phyloP scores from a whole-genome alignment of 2,888 invertebrate genomes.

The Brenthis hecate region DNA sequence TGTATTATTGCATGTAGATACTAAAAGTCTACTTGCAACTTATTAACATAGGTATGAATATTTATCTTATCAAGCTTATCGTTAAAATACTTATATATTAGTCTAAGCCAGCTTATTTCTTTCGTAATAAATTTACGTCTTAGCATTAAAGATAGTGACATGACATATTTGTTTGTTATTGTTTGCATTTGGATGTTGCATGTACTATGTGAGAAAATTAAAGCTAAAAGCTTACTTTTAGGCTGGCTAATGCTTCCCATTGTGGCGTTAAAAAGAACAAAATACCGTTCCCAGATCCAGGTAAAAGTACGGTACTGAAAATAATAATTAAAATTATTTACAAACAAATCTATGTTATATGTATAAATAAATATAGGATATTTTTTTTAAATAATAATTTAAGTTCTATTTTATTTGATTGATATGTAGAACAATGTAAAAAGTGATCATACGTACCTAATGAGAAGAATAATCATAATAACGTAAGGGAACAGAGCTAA shows the following conservation, averaged over 20 bases:
- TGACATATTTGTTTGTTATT: too few species aligned
- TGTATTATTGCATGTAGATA: neutral
- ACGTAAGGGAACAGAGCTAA: conserved; percentile 93
- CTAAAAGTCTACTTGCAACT: neutral
- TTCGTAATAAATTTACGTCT: neutral
- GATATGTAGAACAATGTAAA: neutral
- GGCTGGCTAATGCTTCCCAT: conserved; percentile 87
- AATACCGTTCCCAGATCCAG: conserved; percentile 89
- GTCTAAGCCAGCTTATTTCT: neutral
- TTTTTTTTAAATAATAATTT: too few species aligned
- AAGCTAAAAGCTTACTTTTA: conserved; percentile 74
- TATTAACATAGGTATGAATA: too few species aligned
- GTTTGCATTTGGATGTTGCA: neutral
- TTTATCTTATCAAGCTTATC: too few species aligned
- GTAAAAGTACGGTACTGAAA: conserved; percentile 83
- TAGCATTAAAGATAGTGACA: neutral
- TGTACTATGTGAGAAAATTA: neutral
- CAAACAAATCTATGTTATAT: neutral
- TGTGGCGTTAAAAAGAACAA: conserved; percentile 90
- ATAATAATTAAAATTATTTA: neutral
- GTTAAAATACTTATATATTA: too few species aligned
- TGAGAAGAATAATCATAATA: conserved; percentile 87
- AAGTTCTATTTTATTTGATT: too few species aligned
- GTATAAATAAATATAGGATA: neutral
- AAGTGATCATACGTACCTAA: conserved; percentile 64